Evolutionary conservation across 1,140 invertebrate genomes (phyloP).

Genomic region (Pogonomyrmex barbatus): DNA sequence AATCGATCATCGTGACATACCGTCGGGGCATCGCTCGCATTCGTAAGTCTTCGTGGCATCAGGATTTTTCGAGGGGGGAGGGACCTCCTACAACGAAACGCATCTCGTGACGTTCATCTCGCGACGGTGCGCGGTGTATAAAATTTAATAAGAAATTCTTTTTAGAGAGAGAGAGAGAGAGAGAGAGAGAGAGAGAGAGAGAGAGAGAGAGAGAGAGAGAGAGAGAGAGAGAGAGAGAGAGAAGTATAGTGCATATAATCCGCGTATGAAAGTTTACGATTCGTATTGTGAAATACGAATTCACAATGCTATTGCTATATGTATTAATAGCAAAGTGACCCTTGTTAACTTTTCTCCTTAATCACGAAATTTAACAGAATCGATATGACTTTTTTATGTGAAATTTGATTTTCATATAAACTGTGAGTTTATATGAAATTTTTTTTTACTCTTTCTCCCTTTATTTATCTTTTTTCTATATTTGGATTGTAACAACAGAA

Average conservation of each 20-base stretch:
- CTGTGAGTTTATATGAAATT: neutral
- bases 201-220: neutral
- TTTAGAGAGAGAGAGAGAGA: neutral
- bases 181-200: neutral
- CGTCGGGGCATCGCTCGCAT: conserved; percentile 34
- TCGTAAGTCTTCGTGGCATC: conserved; percentile 2
- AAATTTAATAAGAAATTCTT: conserved; percentile 24
- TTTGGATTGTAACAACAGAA: neutral
- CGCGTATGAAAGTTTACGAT: conserved; percentile 37
- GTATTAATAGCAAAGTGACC: neutral
- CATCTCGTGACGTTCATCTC: conserved; percentile 19
- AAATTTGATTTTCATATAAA: conserved; percentile 10
- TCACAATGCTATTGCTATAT: too few species aligned
- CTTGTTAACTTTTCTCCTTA: conserved; percentile 10
- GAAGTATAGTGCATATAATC: conserved; percentile 9
- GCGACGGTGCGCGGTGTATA: neutral
- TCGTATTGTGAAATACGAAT: conserved; percentile 20
- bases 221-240: neutral
- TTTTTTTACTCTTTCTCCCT: neutral
- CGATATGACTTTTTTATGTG: neutral
- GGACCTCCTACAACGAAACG: conserved; percentile 32
- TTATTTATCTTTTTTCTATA: conserved; percentile 25
- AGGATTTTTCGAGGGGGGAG: conserved; percentile 15
- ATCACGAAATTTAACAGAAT: conserved; percentile 3
- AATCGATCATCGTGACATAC: conserved; percentile 70